Evolutionary conservation across 2,113 vertebrate genomes (phyloP).

Genomic region (Tachuris rubrigastra): DNA sequence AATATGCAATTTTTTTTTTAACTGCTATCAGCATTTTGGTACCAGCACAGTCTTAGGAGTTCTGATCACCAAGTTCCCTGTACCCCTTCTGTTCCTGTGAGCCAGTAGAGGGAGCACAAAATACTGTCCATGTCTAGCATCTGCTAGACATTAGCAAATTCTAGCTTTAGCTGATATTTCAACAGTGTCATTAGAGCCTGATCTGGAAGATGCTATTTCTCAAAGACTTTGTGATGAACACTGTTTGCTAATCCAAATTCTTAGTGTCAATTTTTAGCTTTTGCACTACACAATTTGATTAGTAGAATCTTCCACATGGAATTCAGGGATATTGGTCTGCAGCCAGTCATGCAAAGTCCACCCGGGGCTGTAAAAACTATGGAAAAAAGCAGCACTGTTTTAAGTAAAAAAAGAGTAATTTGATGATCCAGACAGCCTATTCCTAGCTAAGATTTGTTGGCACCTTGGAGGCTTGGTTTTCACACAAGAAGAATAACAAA

Average conservation of each 20-base stretch:
- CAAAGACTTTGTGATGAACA: neutral
- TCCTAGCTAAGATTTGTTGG: neutral
- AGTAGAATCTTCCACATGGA: neutral
- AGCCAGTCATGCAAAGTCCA: neutral
- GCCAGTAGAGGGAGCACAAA: neutral
- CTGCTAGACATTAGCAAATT: neutral
- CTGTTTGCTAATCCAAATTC: neutral
- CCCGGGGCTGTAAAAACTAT: neutral
- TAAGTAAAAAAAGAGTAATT: neutral
- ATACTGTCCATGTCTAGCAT: neutral
- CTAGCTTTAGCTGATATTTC: neutral
- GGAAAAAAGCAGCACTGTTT: neutral
- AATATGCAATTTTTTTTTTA: neutral
- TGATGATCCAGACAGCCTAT: neutral
- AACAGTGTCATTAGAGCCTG: neutral
- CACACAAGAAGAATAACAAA: neutral
- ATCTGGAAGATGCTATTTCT: neutral
- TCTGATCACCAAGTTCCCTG: neutral
- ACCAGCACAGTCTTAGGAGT: neutral
- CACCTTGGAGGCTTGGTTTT: neutral
- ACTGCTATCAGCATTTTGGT: neutral
- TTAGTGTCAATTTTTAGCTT: neutral
- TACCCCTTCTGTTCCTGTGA: neutral
- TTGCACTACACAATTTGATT: neutral
- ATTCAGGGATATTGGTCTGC: neutral